Percentiles rank a stretch among this genome's conserved stretches.
Evolutionary conservation across 2,888 invertebrate genomes (phyloP).

Genomic region (Leucoma salicis): DNA sequence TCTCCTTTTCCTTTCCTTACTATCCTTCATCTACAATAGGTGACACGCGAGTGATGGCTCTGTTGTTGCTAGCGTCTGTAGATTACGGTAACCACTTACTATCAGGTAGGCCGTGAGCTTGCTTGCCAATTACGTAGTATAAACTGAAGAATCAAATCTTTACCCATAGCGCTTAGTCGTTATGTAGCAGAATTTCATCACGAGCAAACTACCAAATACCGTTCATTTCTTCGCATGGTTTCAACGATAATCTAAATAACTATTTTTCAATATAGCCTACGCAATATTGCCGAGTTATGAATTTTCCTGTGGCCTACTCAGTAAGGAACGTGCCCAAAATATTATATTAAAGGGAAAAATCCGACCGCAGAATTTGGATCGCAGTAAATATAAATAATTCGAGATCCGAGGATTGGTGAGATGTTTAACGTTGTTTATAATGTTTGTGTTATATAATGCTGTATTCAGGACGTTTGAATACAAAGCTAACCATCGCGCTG

Average conservation of each 20-base stretch:
- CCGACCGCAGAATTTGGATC: slow-evolving; percentile 34
- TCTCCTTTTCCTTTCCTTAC: too few species aligned
- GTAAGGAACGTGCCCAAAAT: slow-evolving; percentile 62
- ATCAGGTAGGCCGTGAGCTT: too few species aligned
- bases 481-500: too few species aligned
- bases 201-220: slow-evolving; percentile 31
- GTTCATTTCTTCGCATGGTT: slow-evolving; percentile 36
- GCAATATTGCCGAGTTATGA: slow-evolving; percentile 64
- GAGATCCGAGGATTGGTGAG: slow-evolving; percentile 27
- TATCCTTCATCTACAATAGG: too few species aligned
- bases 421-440: slow-evolving; percentile 13
- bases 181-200: slow-evolving; percentile 22
- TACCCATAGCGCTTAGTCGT: neutral
- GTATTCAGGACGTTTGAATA: too few species aligned
- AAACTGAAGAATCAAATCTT: too few species aligned
- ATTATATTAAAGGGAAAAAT: slow-evolving; percentile 47
- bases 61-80: too few species aligned
- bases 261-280: slow-evolving; percentile 72
- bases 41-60: too few species aligned
- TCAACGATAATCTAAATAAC: slow-evolving; percentile 63
- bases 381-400: slow-evolving; percentile 55
- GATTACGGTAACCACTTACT: too few species aligned
- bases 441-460: slow-evolving; percentile 1
- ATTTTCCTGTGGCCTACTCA: slow-evolving; percentile 60
- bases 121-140: too few species aligned